Evolutionary conservation across 1,140 invertebrate genomes (phyloP), one percentile per base, ranked within the genome.

Genomic region (Pristionchus pacificus): DNA sequence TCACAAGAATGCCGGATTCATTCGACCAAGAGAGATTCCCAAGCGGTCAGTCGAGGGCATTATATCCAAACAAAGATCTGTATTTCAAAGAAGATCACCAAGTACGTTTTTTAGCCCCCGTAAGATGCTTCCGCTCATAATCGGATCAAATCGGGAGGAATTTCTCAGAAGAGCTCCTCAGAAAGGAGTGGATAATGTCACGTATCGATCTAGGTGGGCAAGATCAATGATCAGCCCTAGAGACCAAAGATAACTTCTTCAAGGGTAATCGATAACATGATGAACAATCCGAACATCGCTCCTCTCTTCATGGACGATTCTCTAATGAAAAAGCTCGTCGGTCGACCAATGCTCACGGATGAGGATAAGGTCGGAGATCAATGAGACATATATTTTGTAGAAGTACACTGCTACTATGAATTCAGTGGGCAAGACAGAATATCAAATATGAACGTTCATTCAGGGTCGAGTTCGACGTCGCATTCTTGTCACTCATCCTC

Each of bases 301-400:
- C 65, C 74, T 24, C 60, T 75, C 28, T 75, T 75, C 55, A 68
- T 73, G 71, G 74, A 75, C 62, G 74, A 65, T 14, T 31, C 65
- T 57, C 58, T 75, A 10, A 66, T 69, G 15, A 33, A 57, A 13
- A 75, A 55, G n/a, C 58, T 75, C 25, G 65, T 27, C 32, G 71
- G 71, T 49, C 59, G 70, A 13, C 24, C 61, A 60, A 25, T 75
- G 2, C 73, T 75, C 10, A 74, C 65, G n/a, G 65, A 68, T 69
- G 74, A 71, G 30, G 65, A 70, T 61, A 74, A 75, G 55, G 70
- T 71, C 29, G n/a, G 31, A 25, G 24, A 66, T 62, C 49, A 57
- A 2, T 15, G 61, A 24, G 33, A 58, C 14, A 72, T 67, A 27
- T 30, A 58, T 2, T 68, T 74, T 15, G n/a, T 58, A 31, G 71